Base-by-base conservation (phyloP, 2,888 invertebrate species). In the Mesorhabditis belari region DNA sequence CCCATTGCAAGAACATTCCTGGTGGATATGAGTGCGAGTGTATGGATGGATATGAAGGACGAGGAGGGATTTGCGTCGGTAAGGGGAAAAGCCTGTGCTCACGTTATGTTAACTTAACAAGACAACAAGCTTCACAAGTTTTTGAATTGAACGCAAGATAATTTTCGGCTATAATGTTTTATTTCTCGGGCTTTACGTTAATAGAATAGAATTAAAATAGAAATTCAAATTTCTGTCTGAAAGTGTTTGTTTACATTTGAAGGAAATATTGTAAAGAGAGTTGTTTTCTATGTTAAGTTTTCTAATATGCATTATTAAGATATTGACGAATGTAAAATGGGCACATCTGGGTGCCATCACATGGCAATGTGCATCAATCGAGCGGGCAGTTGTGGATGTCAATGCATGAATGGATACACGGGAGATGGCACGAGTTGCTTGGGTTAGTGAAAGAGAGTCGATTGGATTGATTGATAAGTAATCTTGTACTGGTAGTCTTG, bases 21-120 rank as follows among this genome's bases (percentile, higher is more conserved):
- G 93, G 93, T 76, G 90, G 90, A 83, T 93, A 87, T 83, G 85
- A 87, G 77, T 94, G 93, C 83, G 86, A 88, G 65, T 94, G 94
- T 83, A 87, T 88, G 79, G 87, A 89, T 72, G 92, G 91, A 81
- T 93, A 88, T 82, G 90, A 91, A 51, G 93, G 92, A 64, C 90
- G 92, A 84, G 74, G 74, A 5, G 76, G 75, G 9, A 67, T 77
- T 21, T 77, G 75, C 55, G 70, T 71, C 23, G 66, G 68, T 66
- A 28, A 58, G 62, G 52, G 3, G 12, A 5, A 25, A 27, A 9
- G 5, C 24, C 24, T 21, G 5, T 53, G 44, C 12, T 59, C 35
- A 21, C 35, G 25, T 25, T 19, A 25, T 26, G 19, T 54, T 35
- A n/a, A n/a, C 44, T n/a, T n/a, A n/a, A n/a, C n/a, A n/a, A n/a